A percentile compares a stretch with the other conserved stretches of the same genome.
These are phyloP conservation scores for Holacanthella duospinosa DNA, from an alignment of 2,888 invertebrate species.

Conservation along the genomic window DNA sequence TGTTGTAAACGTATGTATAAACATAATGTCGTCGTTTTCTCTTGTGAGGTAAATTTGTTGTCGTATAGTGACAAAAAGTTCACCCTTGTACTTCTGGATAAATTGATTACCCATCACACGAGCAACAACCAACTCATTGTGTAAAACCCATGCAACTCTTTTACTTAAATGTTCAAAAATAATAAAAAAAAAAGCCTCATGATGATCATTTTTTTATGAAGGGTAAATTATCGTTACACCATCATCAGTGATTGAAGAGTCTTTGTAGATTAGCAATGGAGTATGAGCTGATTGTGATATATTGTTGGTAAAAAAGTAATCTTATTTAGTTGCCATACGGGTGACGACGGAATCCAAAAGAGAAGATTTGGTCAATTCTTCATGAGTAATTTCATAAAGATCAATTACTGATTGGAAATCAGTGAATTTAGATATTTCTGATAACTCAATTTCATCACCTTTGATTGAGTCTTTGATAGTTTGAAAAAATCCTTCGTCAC, in stretches of 20 bases:
- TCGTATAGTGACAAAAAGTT: not conserved
- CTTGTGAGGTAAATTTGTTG: not conserved
- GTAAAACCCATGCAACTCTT: slow-evolving; percentile 3
- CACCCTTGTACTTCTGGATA: not conserved
- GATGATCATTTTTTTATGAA: no score
- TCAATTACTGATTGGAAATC: slow-evolving; percentile 48
- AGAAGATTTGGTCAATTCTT: slow-evolving; percentile 43
- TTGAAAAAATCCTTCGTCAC: slow-evolving; percentile 40
- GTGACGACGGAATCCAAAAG: slow-evolving; percentile 54
- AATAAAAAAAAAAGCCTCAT: not conserved
- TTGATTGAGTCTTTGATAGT: slow-evolving; percentile 43
- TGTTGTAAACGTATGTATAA: not conserved
- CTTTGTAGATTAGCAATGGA: no score
- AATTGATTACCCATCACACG: not conserved
- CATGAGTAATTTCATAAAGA: slow-evolving; percentile 51
- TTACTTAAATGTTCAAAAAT: slow-evolving; percentile 2
- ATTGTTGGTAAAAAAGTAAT: no score
- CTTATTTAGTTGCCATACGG: slow-evolving; percentile 56
- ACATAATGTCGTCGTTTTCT: not conserved
- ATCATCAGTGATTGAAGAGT: no score
- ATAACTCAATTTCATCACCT: slow-evolving; percentile 48
- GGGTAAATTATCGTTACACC: no score
- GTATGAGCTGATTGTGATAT: not conserved
- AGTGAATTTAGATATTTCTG: slow-evolving; percentile 45
- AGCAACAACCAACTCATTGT: slow-evolving; percentile 4